Conservation (phyloP, 2,113 vertebrate species). For the Hippocampus barbouri region DNA sequence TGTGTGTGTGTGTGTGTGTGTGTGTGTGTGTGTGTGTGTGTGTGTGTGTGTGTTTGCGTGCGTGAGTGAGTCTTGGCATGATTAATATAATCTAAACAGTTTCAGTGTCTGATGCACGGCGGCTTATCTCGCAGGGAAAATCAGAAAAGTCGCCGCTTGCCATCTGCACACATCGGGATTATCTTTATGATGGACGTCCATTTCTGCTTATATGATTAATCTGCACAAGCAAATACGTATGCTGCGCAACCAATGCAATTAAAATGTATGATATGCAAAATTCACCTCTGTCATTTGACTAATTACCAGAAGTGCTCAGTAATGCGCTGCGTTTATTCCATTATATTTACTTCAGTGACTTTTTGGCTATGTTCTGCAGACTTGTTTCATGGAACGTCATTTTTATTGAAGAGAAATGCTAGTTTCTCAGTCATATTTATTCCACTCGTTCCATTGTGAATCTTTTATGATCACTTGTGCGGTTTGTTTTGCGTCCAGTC, state of each 20-base stretch:
- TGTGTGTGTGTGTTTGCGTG: slow-evolving; percentile 15
- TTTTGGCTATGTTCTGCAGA: neutral
- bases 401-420: too few relatives aligned
- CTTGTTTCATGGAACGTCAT: neutral
- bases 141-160: slow-evolving; percentile 48
- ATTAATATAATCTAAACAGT: slow-evolving; percentile 65
- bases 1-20: slow-evolving; percentile 3
- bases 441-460: too few relatives aligned
- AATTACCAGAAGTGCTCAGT: neutral
- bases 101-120: slow-evolving; percentile 40
- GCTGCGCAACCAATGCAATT: neutral
- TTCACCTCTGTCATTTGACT: neutral
- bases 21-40: slow-evolving; percentile 4
- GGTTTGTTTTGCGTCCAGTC: too few relatives aligned
- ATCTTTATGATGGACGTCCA: slow-evolving; percentile 52
- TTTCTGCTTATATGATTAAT: slow-evolving; percentile 43
- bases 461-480: too few relatives aligned
- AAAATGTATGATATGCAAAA: neutral
- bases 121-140: slow-evolving; percentile 61
- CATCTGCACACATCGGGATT: slow-evolving; percentile 65
- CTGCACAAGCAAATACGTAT: slow-evolving; percentile 23
- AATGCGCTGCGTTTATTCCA: neutral
- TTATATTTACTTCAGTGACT: neutral
- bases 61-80: slow-evolving; percentile 26
- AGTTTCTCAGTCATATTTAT: too few relatives aligned